A percentile compares a stretch with the other conserved stretches of the same genome.
Conservation (phyloP, 2,113 vertebrate genomes). For the Himantopus leucocephalus region DNA sequence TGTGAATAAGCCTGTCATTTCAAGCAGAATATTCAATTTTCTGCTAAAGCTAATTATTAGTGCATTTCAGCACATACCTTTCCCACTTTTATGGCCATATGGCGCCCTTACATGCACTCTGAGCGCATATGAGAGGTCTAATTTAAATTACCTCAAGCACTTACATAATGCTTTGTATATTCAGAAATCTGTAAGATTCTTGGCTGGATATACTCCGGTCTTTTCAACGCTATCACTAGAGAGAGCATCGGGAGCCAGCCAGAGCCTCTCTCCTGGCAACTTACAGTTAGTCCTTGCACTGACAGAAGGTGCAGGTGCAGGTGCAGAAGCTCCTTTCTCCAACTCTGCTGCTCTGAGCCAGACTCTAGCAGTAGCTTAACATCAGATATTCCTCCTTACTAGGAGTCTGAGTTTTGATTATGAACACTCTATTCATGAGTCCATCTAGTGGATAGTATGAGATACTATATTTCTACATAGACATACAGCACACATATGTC, state of each 20-base stretch:
- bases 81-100: background rate
- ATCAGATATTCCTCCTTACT: background rate
- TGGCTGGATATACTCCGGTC: background rate
- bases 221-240: background rate
- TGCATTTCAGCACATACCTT: background rate
- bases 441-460: conserved; percentile 46
- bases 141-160: background rate
- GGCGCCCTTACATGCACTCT: background rate
- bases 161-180: background rate
- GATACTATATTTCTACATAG: background rate
- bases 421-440: conserved; percentile 23
- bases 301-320: background rate
- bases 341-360: background rate
- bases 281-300: background rate
- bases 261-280: background rate
- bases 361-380: background rate
- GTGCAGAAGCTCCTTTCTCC: background rate
- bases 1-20: background rate
- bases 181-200: background rate
- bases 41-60: background rate
- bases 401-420: background rate
- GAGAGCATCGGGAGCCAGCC: background rate
- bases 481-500: fast-evolving
- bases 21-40: background rate
- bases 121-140: background rate